Percentiles rank a stretch among this genome's conserved stretches.
Evolutionary conservation across 2,888 invertebrate genomes (phyloP).

Genomic region (Pseudolycoriella hygida): DNA sequence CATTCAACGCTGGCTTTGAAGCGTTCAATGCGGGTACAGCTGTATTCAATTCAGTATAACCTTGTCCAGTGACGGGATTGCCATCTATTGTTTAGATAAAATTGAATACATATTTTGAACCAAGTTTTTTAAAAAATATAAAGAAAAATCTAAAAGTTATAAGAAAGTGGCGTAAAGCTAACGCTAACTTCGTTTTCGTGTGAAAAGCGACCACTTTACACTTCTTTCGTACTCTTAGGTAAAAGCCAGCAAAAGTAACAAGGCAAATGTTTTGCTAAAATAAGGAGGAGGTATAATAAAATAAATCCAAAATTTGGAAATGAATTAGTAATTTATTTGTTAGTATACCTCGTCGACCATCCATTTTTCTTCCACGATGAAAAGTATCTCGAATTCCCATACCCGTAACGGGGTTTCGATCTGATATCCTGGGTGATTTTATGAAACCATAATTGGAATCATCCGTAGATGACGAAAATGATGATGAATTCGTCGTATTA

Average conservation of each 20-base stretch:
- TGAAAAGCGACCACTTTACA: too few relatives aligned
- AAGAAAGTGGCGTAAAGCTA: background rate
- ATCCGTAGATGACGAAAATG: constrained; percentile 3
- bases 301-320: background rate
- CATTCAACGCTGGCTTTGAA: constrained; percentile 13
- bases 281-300: too few relatives aligned
- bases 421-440: constrained; percentile 7
- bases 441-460: constrained; percentile 13
- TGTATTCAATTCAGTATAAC: constrained; percentile 26
- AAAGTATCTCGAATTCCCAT: constrained; percentile 16
- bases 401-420: constrained; percentile 21
- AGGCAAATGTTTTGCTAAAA: too few relatives aligned
- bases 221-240: too few relatives aligned
- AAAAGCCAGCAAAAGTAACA: too few relatives aligned
- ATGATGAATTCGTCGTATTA: background rate
- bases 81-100: constrained; percentile 24
- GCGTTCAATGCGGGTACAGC: constrained; percentile 17
- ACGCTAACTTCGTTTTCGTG: background rate
- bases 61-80: constrained; percentile 36
- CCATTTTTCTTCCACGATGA: constrained; percentile 16
- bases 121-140: background rate
- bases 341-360: constrained; percentile 13
- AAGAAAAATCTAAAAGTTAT: background rate
- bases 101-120: background rate
- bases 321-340: too few relatives aligned